A percentile compares a stretch with the other conserved stretches of the same genome.
Evolutionary conservation across 1,140 invertebrate species (phyloP).

Genomic region (Papilio glaucus): DNA sequence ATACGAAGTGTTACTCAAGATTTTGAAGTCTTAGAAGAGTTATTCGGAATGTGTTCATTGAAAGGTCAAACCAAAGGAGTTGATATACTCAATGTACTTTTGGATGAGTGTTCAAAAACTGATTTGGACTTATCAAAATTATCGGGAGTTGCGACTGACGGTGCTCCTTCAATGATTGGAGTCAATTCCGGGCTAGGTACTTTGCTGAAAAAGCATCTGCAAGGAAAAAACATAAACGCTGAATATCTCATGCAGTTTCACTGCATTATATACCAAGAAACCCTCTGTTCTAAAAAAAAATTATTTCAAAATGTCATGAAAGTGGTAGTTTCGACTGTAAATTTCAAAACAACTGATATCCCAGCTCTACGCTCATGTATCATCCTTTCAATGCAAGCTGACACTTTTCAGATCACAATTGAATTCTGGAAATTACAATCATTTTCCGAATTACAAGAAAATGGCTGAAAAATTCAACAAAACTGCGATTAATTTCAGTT

Average conservation of each 20-base stretch:
- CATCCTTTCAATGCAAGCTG: constrained; percentile 44
- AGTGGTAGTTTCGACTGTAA: constrained; percentile 19
- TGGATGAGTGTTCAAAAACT: too few relatives aligned
- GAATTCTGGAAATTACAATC: constrained; percentile 47
- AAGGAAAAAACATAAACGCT: constrained; percentile 44
- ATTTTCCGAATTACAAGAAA: constrained; percentile 56
- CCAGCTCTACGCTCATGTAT: constrained; percentile 41
- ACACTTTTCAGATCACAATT: constrained; percentile 44
- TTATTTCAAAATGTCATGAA: background rate
- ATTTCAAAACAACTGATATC: constrained; percentile 39
- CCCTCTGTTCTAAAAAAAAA: constrained; percentile 40
- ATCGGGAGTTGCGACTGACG: too few relatives aligned
- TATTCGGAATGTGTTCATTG: too few relatives aligned
- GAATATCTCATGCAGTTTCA: constrained; percentile 40
- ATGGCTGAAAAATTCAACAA: constrained; percentile 51
- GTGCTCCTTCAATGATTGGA: constrained; percentile 42
- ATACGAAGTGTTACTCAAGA: too few relatives aligned
- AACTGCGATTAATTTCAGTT: constrained; percentile 46
- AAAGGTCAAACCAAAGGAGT: too few relatives aligned
- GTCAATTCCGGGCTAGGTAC: constrained; percentile 42
- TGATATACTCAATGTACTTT: too few relatives aligned
- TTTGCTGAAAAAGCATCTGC: constrained; percentile 41
- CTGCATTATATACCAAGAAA: constrained; percentile 44
- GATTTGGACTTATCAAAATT: too few relatives aligned
- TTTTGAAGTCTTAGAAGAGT: too few relatives aligned